Conservation (phyloP, 2,113 vertebrate genomes). For the human region DNA sequence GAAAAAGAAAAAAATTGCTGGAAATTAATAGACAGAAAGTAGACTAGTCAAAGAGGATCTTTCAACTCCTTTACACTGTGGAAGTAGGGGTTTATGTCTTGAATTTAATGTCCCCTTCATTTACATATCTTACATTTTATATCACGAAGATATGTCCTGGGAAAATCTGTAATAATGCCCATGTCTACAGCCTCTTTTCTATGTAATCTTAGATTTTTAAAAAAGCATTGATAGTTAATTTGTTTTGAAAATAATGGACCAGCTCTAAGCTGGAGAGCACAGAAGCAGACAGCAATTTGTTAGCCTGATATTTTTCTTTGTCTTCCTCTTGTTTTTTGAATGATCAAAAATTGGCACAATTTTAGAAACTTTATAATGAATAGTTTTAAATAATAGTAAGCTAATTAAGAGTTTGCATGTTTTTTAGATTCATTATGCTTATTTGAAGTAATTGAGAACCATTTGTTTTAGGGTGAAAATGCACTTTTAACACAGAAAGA, state of each 20-base stretch:
- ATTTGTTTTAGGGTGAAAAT: conserved; percentile 21
- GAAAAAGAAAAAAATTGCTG: background rate
- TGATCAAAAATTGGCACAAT: conserved; percentile 2
- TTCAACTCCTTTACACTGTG: background rate
- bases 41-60: background rate
- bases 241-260: background rate
- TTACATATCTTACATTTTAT: background rate
- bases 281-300: background rate
- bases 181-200: background rate
- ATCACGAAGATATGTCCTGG: background rate
- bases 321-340: background rate
- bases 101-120: background rate
- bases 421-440: conserved; percentile 29
- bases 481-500: conserved; percentile 34
- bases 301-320: background rate
- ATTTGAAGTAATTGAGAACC: background rate
- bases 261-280: background rate
- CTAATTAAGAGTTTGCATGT: background rate
- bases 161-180: background rate
- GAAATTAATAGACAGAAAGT: background rate
- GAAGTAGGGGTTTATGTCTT: background rate
- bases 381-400: conserved; percentile 41
- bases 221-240: background rate
- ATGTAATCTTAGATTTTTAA: background rate
- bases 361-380: conserved; percentile 32